Conservation (phyloP, 2,113 vertebrate species). For the Sander lucioperca region DNA sequence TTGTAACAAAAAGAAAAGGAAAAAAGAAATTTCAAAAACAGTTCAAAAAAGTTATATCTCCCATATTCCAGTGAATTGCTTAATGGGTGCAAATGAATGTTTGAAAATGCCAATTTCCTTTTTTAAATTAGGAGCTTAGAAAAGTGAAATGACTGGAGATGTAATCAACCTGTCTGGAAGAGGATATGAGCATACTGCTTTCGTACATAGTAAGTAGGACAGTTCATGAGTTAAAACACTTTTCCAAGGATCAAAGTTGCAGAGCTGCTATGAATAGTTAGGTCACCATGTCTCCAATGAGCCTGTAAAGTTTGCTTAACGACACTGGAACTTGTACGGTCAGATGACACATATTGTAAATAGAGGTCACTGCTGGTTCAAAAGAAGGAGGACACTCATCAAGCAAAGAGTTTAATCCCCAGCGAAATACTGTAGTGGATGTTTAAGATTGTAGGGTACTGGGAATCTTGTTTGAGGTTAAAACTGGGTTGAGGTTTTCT, state of each 20-base stretch:
- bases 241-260: constrained; percentile 19
- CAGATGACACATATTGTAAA: constrained; percentile 26
- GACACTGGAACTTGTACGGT: constrained; percentile 4
- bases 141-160: background rate
- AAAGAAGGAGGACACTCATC: constrained; percentile 8
- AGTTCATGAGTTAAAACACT: constrained; percentile 44
- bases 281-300: constrained; percentile 35
- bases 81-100: background rate
- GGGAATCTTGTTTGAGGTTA: background rate
- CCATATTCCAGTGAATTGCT: background rate
- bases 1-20: background rate
- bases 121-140: background rate
- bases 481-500: constrained; percentile 1
- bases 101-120: constrained; percentile 5
- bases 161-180: background rate
- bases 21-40: background rate
- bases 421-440: constrained; percentile 2
- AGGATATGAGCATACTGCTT: background rate
- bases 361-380: background rate
- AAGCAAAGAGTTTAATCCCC: constrained; percentile 4
- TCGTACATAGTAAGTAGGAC: constrained; percentile 36
- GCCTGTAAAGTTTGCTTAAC: constrained; percentile 21
- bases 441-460: background rate
- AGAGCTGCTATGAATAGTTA: constrained; percentile 25
- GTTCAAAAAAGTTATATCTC: background rate